phyloP scores from a whole-genome alignment of 1,140 invertebrate genomes.

The Drosophila rhopaloa region DNA sequence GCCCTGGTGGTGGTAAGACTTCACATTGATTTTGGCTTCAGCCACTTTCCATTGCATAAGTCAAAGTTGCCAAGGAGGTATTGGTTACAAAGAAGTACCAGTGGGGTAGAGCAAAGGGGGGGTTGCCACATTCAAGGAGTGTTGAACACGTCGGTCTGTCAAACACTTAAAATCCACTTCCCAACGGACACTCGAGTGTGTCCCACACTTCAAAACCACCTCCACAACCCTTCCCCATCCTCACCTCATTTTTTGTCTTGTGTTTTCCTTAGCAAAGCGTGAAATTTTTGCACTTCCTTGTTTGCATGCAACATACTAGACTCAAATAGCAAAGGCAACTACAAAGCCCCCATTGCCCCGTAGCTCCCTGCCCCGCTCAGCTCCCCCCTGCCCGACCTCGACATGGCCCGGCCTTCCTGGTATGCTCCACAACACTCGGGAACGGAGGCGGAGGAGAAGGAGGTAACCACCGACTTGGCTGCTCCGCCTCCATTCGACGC shows the following conservation, averaged over 20 bases:
- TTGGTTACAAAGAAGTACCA: constrained; percentile 5
- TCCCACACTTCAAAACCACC: constrained; percentile 21
- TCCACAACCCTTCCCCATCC: background rate
- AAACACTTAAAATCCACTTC: constrained; percentile 53
- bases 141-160: constrained; percentile 32
- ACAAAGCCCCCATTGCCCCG: constrained; percentile 4
- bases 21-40: constrained; percentile 48
- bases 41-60: constrained; percentile 76
- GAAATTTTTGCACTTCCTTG: constrained; percentile 75
- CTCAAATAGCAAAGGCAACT: constrained; percentile 29
- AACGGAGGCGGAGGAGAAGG: background rate
- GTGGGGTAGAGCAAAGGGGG: constrained; percentile 11
- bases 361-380: background rate
- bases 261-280: constrained; percentile 45
- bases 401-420: constrained; percentile 66
- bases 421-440: constrained; percentile 34
- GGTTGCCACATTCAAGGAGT: constrained; percentile 15
- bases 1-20: constrained; percentile 25
- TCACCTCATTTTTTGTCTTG: constrained; percentile 20
- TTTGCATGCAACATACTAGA: constrained; percentile 60
- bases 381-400: constrained; percentile 41
- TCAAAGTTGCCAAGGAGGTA: constrained; percentile 41
- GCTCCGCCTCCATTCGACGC: constrained; percentile 19
- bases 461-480: constrained; percentile 51
- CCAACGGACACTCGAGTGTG: constrained; percentile 31